These are phyloP conservation scores for Myotis planiceps DNA, from an alignment of 2,797 vertebrate species.

Conservation along the genomic window DNA sequence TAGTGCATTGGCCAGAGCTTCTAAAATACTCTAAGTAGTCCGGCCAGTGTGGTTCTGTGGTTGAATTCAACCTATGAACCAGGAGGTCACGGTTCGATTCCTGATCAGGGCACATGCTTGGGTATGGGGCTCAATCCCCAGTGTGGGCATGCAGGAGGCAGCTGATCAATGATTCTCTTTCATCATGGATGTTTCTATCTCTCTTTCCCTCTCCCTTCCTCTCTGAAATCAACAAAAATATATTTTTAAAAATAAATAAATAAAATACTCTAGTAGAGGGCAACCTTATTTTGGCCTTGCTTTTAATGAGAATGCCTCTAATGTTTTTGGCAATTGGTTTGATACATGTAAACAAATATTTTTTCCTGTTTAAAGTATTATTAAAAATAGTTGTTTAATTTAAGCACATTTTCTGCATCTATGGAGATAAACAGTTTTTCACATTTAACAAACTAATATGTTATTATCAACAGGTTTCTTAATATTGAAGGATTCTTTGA, in stretches of 20 bases:
- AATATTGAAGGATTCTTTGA: background rate
- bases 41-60: too few relatives aligned
- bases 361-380: background rate
- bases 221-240: too few relatives aligned
- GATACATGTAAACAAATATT: background rate
- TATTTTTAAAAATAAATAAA: too few relatives aligned
- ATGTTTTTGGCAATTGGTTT: background rate
- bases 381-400: conserved; percentile 5
- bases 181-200: too few relatives aligned
- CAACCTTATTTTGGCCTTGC: background rate
- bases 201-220: too few relatives aligned
- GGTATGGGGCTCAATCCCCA: too few relatives aligned
- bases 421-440: background rate
- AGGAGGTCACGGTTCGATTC: too few relatives aligned
- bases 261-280: background rate
- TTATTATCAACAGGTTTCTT: background rate
- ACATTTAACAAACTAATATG: background rate
- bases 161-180: too few relatives aligned
- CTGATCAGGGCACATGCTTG: too few relatives aligned
- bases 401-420: background rate
- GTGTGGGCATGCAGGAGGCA: too few relatives aligned
- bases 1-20: background rate
- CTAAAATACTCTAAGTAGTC: background rate
- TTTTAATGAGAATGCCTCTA: background rate
- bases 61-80: too few relatives aligned